Base-by-base conservation (phyloP, 2,113 vertebrate genomes). In the Otocyon megalotis region DNA sequence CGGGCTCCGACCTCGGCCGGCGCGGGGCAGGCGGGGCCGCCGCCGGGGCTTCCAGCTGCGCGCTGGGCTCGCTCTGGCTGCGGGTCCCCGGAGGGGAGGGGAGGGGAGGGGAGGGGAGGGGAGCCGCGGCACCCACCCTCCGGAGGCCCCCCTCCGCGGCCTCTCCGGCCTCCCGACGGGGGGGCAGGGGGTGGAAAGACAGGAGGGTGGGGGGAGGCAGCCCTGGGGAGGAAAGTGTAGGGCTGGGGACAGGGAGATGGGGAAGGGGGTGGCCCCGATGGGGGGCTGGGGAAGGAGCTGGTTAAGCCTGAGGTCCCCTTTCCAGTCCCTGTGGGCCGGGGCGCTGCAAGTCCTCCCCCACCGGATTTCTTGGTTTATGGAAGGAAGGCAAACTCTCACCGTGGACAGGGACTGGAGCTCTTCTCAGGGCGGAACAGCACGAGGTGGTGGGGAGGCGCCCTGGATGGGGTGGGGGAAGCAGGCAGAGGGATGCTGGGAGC, bases 281-380 rank as follows among this genome's bases (percentile, higher is more conserved):
- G 54, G 0, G 15, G 43, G 32, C 1, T 0, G 17, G 32, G 4
- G 15, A 19, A 0, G 3, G 56, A 16, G 35, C 62, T 8, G 19
- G 30, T 9, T 62, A 17, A 83, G 4, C 30, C 69, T 82, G 17
- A 35, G 28, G 89, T 3, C 17, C 74, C 17, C 22, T 26, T 56
- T 81, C 35, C 14, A 12, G 0, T 24, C 7, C 13, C 22, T 26
- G 43, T 28, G 8, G 50, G 43, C 53, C 28, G 65, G 37, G 74
- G 50, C 28, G 17, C 83, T 26, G 54, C 22, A 56, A 58, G 28
- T 69, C 58, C 82, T 63, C n/a, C 43, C 43, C 43, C 43, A 43
- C 43, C 43, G 43, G 15, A 60, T 74, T 87, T 53, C 58, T 86
- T 24, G 53, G 53, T 20, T 81, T 19, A 28, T 58, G 22, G 35